phyloP scores from a whole-genome alignment of 2,888 invertebrate species.

The Troides helena region DNA sequence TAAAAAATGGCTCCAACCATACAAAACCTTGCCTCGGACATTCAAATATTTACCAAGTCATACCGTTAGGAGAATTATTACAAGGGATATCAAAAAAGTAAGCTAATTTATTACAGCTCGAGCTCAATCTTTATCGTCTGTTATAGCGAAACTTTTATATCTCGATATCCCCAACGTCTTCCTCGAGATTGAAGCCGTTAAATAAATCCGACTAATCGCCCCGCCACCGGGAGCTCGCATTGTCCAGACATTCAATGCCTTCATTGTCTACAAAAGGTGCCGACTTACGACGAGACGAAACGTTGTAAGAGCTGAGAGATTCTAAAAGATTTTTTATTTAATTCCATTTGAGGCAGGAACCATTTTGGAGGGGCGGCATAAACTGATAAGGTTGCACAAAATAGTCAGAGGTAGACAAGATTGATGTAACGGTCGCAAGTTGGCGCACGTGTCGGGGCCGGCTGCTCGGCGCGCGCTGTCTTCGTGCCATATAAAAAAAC shows the following conservation, averaged over 20 bases:
- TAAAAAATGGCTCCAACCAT: conserved; percentile 17
- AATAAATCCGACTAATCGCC: conserved; percentile 70
- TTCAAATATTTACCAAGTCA: conserved; percentile 30
- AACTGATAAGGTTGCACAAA: conserved; percentile 58
- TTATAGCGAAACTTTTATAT: conserved; percentile 35
- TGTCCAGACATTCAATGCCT: conserved; percentile 71
- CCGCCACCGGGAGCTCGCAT: conserved; percentile 55
- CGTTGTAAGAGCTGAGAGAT: conserved; percentile 37
- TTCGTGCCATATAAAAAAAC: conserved; percentile 36
- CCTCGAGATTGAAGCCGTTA: conserved; percentile 60
- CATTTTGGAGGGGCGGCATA: conserved; percentile 35
- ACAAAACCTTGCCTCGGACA: conserved; percentile 23
- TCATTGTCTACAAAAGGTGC: conserved; percentile 57
- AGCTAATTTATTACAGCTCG: conserved; percentile 27
- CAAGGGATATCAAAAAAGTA: conserved; percentile 27
- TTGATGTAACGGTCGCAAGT: conserved; percentile 74
- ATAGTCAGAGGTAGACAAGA: conserved; percentile 68
- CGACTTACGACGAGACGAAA: conserved; percentile 35
- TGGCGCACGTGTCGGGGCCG: conserved; percentile 74
- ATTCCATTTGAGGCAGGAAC: conserved; percentile 36
- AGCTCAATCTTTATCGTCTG: conserved; percentile 30
- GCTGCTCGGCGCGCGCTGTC: conserved; percentile 50
- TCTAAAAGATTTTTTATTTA: conserved; percentile 39
- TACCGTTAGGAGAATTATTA: conserved; percentile 29
- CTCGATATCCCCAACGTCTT: conserved; percentile 39